Conservation (phyloP, 2,888 invertebrate genomes). For the Acanthosepion esculentum region DNA sequence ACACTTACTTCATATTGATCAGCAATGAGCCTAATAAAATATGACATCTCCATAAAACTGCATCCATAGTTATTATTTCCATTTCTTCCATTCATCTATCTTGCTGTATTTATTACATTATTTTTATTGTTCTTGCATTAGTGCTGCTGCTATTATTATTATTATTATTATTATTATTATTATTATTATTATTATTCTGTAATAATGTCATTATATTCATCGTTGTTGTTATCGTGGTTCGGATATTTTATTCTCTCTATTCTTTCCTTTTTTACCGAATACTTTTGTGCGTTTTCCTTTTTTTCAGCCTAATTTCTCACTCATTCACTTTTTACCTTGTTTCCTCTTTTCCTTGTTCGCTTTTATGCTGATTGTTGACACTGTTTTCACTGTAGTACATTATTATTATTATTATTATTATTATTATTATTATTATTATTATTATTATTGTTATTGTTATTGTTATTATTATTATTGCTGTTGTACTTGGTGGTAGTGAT, state of each 20-base stretch:
- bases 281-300: background rate
- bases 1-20: background rate
- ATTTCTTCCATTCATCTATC: background rate
- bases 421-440: background rate
- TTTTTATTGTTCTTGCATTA: rapidly evolving
- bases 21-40: background rate
- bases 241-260: no score
- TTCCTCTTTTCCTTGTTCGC: background rate
- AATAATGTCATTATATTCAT: background rate
- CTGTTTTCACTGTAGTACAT: background rate
- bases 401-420: background rate
- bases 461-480: no score
- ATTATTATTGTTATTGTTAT: background rate
- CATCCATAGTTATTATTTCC: background rate
- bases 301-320: no score
- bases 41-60: background rate
- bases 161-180: background rate
- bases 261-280: background rate
- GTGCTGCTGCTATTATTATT: background rate
- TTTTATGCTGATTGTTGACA: no score
- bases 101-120: background rate
- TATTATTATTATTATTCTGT: background rate
- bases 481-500: no score
- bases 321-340: background rate
- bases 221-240: background rate